Evolutionary conservation across 2,797 vertebrate species (phyloP), one percentile per base, ranked within the genome.

Genomic region (Cossypha caffra): DNA sequence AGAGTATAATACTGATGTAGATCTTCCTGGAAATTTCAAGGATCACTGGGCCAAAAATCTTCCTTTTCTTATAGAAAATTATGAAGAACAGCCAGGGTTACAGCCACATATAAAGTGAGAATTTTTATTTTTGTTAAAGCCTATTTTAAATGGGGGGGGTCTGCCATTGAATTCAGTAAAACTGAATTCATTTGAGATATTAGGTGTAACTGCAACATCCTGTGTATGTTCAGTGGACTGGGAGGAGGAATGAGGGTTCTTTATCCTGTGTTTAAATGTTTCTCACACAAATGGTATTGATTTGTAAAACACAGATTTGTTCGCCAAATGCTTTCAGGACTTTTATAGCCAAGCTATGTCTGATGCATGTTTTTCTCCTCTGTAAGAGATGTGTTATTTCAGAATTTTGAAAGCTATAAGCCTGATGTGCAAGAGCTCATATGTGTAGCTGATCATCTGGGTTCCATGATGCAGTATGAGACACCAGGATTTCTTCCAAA

Each of bases 41-140:
- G 99, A 99, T 92, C 99, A 99, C 97, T 99, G 99, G 99, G 99
- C 99, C 57, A 99, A 99, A 96, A 99, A 98, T 94, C 98, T 99
- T 67, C 99, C 99, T 61, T 99, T 99, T 92, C 98, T 99, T 52
- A 99, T 99, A 88, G 99, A 99, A 61, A 99, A 99, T 82, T 99
- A 99, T 29, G 99, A 99, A 92, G 99, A 99, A 43, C 99, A 99
- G 95, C 99, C 99, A 2, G 99, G 99, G 21, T 97, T 99, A 71
- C 99, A 99, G 83, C 99, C 99, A 23, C 99, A 99, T 77, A 99
- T 99, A 95, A 99, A 99, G 99, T 99, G 94, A 94, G 98, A 96
- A 18, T 20, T 50, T 51, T 28, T 74, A 5, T 38, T 13, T 38
- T 31, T 48, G 42, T 77, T 14, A 23, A 50, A 59, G 0, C 10